Conservation (phyloP, 2,888 invertebrate genomes). For the Epistrophe grossulariae region DNA sequence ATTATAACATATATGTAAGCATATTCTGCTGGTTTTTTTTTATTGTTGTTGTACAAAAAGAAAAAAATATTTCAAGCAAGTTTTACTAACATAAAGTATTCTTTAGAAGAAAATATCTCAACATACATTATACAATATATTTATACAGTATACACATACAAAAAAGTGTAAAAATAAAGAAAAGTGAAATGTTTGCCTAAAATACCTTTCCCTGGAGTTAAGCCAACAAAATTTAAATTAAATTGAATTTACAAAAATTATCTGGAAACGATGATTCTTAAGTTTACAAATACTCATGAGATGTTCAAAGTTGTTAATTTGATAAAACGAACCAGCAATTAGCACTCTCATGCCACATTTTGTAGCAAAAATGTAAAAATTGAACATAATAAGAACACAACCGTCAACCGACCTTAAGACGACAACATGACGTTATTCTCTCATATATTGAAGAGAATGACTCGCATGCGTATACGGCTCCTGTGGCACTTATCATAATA, state of each 20-base stretch:
- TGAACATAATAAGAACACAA: conserved; percentile 66
- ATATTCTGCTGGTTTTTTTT: too few relatives aligned
- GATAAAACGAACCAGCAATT: conserved; percentile 76
- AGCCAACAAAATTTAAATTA: conserved; percentile 49
- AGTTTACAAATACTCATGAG: conserved; percentile 70
- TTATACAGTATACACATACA: too few relatives aligned
- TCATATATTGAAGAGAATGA: conserved; percentile 40
- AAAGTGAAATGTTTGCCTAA: conserved; percentile 9
- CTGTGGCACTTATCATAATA: conserved; percentile 25
- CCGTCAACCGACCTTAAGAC: conserved; percentile 39
- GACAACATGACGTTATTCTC: conserved; percentile 40
- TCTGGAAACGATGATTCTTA: conserved; percentile 60
- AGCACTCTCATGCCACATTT: conserved; percentile 73
- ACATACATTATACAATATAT: too few relatives aligned
- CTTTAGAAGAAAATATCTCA: too few relatives aligned
- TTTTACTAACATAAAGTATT: too few relatives aligned
- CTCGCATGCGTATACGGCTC: conserved; percentile 40
- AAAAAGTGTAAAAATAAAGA: neutral
- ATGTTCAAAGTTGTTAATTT: conserved; percentile 72
- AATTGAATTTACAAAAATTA: conserved; percentile 57
- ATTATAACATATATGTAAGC: too few relatives aligned
- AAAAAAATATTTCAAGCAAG: too few relatives aligned
- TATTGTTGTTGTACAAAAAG: too few relatives aligned
- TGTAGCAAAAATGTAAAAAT: conserved; percentile 74
- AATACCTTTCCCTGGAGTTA: neutral